Evolutionary conservation across 2,888 invertebrate genomes (phyloP).

Genomic region (Apocheima hispidaria): DNA sequence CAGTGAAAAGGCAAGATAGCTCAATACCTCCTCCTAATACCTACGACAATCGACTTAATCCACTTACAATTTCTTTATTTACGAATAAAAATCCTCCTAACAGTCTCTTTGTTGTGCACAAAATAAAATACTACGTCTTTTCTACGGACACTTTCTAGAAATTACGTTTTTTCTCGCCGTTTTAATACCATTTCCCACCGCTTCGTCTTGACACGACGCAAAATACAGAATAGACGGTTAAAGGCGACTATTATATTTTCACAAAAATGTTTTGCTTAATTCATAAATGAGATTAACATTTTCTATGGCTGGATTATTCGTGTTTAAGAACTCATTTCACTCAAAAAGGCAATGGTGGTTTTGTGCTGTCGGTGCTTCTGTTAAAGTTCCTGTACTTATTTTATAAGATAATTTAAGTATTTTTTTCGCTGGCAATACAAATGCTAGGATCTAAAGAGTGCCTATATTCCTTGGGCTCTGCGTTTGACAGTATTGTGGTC

Average conservation of each 20-base stretch:
- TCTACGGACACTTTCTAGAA: slow-evolving; percentile 54
- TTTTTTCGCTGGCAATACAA: too few relatives aligned
- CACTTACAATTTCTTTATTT: slow-evolving; percentile 65
- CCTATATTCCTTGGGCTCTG: too few relatives aligned
- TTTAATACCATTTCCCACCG: slow-evolving; percentile 57
- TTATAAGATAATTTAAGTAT: neutral
- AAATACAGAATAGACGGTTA: slow-evolving; percentile 53
- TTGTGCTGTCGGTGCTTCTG: slow-evolving; percentile 14
- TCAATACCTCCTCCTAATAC: slow-evolving; percentile 66
- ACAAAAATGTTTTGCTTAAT: slow-evolving; percentile 48
- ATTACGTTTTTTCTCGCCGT: slow-evolving; percentile 59
- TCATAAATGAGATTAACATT: slow-evolving; percentile 42
- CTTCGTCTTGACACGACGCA: slow-evolving; percentile 48
- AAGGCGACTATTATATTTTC: slow-evolving; percentile 49
- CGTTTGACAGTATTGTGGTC: too few relatives aligned
- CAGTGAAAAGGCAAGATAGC: slow-evolving; percentile 64
- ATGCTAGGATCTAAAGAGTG: too few relatives aligned
- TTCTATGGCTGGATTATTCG: slow-evolving; percentile 39
- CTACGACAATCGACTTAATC: slow-evolving; percentile 65
- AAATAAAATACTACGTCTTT: slow-evolving; percentile 61
- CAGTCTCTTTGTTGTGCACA: slow-evolving; percentile 66
- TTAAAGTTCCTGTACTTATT: slow-evolving; percentile 11
- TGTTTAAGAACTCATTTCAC: slow-evolving; percentile 33
- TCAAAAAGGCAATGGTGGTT: slow-evolving; percentile 32
- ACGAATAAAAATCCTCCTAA: slow-evolving; percentile 66